Evolutionary conservation across 2,797 vertebrate species (phyloP), one percentile per base, ranked within the genome.

Genomic region (Acomys russatus): DNA sequence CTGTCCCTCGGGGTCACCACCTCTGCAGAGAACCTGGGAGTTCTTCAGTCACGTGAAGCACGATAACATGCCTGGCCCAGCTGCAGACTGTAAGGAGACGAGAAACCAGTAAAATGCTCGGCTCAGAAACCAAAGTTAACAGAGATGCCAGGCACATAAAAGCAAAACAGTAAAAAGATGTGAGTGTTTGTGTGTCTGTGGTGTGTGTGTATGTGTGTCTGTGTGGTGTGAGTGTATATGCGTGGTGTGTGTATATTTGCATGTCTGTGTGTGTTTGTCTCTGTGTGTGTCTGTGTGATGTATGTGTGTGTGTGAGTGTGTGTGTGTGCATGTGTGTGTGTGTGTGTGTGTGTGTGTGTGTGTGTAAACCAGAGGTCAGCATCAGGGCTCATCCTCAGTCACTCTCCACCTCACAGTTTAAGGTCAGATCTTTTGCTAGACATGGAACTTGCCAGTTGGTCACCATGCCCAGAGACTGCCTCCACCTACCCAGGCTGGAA

Each of bases 1-100:
- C 6, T 4, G n/a, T 49, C 15, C 1, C 25, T 30, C 28, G 0
- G 12, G 5, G 17, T 64, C 11, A 0, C 25, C 33, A 25, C 22
- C 14, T 35, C 12, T 63, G 30, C 3, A 35, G 71, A 35, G 71
- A 79, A 33, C 33, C 9, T 0, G 2, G 2, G 2, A 10, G 61
- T 38, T 10, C 3, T 35, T 68, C 73, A n/a, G 0, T 1, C 11
- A 9, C 11, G 28, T 0, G 18, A 30, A 56, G 18, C 25, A 23
- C 1, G n/a, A 54, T 6, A 35, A 54, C 10, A 6, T 9, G 20
- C 5, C 38, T 15, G 0, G 10, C 33, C 79, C 63, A 73, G 15
- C 1, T 23, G 30, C 20, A 59, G 51, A 25, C 10, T 22, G 12
- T 4, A 61, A n/a, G 10, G n/a, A 54, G 54, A 14, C 9, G 4